phyloP scores from a whole-genome alignment of 2,888 invertebrate species.

The Acleris cristana region DNA sequence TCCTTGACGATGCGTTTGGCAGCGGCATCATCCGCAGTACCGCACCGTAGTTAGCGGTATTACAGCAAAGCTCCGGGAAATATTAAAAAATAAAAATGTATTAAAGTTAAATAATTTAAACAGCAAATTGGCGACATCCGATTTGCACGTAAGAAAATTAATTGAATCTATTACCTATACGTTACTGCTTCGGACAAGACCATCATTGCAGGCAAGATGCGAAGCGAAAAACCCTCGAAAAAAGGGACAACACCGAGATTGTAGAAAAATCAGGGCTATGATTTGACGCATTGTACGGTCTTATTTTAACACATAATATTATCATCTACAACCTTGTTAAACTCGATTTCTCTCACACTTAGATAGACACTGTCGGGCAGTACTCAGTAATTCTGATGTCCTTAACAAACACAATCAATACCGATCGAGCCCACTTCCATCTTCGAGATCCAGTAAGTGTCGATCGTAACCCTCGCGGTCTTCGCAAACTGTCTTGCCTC shows the following conservation, averaged over 20 bases:
- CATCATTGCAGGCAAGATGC: too few relatives aligned
- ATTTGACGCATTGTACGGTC: neutral
- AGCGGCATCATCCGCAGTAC: too few relatives aligned
- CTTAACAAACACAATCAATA: neutral
- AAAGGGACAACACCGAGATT: neutral
- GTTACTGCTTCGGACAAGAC: too few relatives aligned
- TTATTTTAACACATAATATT: neutral
- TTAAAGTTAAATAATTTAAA: too few relatives aligned
- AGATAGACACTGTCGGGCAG: neutral
- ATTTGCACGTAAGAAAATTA: too few relatives aligned
- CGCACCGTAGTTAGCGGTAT: too few relatives aligned
- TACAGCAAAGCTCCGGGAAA: too few relatives aligned
- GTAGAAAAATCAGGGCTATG: too few relatives aligned
- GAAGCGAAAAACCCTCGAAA: neutral
- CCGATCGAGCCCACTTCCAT: conserved; percentile 13
- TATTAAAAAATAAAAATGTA: too few relatives aligned
- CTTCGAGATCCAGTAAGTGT: conserved; percentile 8
- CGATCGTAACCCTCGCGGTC: conserved; percentile 10
- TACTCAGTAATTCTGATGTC: neutral
- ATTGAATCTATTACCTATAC: too few relatives aligned
- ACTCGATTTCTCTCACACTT: neutral
- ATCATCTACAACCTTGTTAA: neutral
- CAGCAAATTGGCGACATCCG: too few relatives aligned
- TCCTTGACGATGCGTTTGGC: too few relatives aligned
- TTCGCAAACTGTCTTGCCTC: conserved; percentile 1